Evolutionary conservation across 1,140 invertebrate genomes (phyloP), one percentile per base, ranked within the genome.

Genomic region (Dolichoris vasculosae): DNA sequence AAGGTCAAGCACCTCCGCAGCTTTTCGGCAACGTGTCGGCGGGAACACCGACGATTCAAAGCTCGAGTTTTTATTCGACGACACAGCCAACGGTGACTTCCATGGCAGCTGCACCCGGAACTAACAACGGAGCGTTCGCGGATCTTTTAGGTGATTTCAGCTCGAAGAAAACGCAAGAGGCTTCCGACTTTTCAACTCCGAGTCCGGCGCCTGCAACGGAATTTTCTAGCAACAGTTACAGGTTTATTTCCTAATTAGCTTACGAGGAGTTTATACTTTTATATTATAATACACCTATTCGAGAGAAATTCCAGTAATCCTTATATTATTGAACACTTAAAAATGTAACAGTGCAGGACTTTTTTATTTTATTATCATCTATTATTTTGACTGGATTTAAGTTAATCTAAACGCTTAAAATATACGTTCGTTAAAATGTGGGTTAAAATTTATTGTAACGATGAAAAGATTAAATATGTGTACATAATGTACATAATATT

Each of bases 101-200:
- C 89, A 90, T 40, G 83, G 89, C 0, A 88, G 2, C 76, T 20
- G n/a, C 32, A 13, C 1, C 76, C 8, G 30, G 7, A 40, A 48
- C 35, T 83, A 7, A 30, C 23, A 20, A 13, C 30, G 40, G 15
- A 15, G 59, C 80, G 15, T 77, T 82, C 35, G 79, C 91, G 0
- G 91, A 92, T 80, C 71, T 92, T 3, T 67, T 93, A 0, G 90
- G 90, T 17, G 92, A 92, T 77, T 92, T 91, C 48, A 84, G 86
- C 20, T 11, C 43, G n/a, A 87, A 87, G 13, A 20, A 82, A 35
- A 38, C 38, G 6, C 51, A 87, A 26, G 80, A 88, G 7, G 51
- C 38, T 15, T 38, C 76, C 1, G 84, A 88, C 8, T 38, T 89
- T 32, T 81, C 77, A 6, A 84, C 89, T 0, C 85, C 86, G 3